Percentiles rank a stretch among this genome's conserved stretches.
These are phyloP conservation scores for Drosophila cognata DNA, from an alignment of 2,888 invertebrate genomes.

Conservation along the genomic window DNA sequence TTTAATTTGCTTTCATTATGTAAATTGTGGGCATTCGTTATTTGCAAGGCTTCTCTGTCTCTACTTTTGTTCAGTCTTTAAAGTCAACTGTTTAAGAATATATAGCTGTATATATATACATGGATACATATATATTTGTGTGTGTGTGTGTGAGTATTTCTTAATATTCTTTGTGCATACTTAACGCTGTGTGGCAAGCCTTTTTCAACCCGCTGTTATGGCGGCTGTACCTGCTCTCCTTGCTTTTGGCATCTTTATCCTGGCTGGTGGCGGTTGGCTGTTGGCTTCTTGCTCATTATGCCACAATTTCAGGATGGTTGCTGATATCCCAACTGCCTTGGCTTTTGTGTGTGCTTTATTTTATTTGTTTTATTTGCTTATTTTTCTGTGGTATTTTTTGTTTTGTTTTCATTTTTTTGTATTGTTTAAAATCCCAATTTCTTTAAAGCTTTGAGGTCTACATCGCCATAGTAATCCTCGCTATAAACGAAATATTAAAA, in stretches of 20 bases:
- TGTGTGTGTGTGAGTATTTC: conserved; percentile 32
- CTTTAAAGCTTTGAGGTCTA: conserved; percentile 94
- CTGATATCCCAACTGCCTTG: conserved; percentile 36
- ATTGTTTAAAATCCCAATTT: conserved; percentile 88
- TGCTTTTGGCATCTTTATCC: conserved; percentile 30
- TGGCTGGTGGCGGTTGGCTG: conserved; percentile 18
- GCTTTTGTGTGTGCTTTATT: conserved; percentile 39
- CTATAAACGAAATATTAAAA: conserved; percentile 85
- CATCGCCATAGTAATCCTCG: conserved; percentile 96
- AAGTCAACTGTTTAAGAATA: conserved; percentile 68
- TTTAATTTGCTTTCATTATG: conserved; percentile 35
- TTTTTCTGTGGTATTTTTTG: not conserved
- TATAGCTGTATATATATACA: conserved; percentile 21
- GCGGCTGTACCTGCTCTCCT: conserved; percentile 41
- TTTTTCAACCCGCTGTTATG: conserved; percentile 65
- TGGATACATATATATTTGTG: not conserved
- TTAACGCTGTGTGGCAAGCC: conserved; percentile 70
- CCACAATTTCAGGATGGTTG: conserved; percentile 18
- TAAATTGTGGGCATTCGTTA: conserved; percentile 31
- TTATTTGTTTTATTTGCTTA: conserved; percentile 13
- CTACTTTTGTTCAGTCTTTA: conserved; percentile 73
- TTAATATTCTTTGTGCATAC: conserved; percentile 64
- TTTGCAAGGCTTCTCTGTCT: conserved; percentile 38
- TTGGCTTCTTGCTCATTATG: conserved; percentile 24
- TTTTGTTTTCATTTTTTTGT: conserved; percentile 10